Conservation (phyloP, 2,113 vertebrate genomes). For the Tyrannus savana region DNA sequence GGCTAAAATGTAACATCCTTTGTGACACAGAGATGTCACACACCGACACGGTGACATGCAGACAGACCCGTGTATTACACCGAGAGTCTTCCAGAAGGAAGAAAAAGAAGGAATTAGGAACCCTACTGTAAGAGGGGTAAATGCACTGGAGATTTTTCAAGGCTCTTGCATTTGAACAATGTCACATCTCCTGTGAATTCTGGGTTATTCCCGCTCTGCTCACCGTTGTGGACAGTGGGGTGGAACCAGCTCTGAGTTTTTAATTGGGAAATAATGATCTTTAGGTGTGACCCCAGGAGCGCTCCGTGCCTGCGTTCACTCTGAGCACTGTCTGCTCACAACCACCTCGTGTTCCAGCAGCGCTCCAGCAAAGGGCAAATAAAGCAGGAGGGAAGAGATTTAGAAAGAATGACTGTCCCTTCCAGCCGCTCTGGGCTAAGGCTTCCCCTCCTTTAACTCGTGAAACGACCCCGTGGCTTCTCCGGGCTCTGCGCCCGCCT, state of each 20-base stretch:
- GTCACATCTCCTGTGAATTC: neutral
- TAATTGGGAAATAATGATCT: neutral
- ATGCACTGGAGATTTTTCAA: neutral
- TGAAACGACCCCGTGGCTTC: fast-evolving
- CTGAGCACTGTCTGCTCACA: neutral
- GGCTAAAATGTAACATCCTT: neutral
- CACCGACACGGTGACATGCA: fast-evolving
- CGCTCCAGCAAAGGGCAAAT: neutral
- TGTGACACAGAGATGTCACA: fast-evolving
- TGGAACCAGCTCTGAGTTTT: neutral
- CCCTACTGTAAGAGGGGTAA: neutral
- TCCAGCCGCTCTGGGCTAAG: neutral
- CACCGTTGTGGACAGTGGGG: neutral
- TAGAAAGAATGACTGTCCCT: neutral
- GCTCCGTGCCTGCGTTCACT: neutral
- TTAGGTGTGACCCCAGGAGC: neutral
- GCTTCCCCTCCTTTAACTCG: neutral
- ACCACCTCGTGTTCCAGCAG: fast-evolving
- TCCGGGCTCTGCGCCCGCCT: neutral
- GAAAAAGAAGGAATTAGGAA: neutral
- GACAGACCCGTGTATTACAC: neutral
- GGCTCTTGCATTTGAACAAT: neutral
- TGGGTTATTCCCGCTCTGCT: neutral
- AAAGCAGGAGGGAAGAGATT: neutral
- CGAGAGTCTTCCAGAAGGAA: neutral